A percentile compares a stretch with the other conserved stretches of the same genome.
phyloP scores from a whole-genome alignment of 2,113 vertebrate genomes.

The Thamnophis sirtalis region DNA sequence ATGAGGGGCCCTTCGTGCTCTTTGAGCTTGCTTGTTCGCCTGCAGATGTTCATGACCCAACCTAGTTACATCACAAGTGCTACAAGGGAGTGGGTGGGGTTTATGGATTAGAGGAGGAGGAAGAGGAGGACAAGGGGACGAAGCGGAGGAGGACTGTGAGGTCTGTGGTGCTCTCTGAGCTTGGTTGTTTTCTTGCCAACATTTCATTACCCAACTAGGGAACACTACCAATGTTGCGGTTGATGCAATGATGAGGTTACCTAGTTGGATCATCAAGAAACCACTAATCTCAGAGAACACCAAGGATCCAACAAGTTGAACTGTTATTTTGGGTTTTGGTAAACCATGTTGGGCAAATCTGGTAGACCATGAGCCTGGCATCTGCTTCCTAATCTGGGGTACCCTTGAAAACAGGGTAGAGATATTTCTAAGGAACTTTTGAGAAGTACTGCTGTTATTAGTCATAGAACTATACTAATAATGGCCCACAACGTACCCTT shows the following conservation, averaged over 20 bases:
- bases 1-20: too few relatives aligned
- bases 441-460: background rate
- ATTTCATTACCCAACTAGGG: background rate
- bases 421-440: background rate
- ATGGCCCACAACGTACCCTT: background rate
- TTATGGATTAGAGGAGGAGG: background rate
- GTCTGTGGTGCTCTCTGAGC: background rate
- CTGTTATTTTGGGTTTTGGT: background rate
- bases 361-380: background rate
- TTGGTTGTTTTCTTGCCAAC: background rate
- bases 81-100: background rate
- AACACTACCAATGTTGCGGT: background rate
- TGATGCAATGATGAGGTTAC: background rate
- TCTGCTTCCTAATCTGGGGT: background rate
- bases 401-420: background rate
- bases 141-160: background rate
- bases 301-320: background rate
- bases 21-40: too few relatives aligned
- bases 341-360: background rate
- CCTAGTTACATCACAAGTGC: background rate
- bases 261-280: background rate
- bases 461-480: background rate
- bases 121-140: too few relatives aligned
- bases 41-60: background rate
- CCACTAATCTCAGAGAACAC: background rate